These are phyloP conservation scores for Acrossocheilus wenchowensis DNA, from an alignment of 2,797 vertebrate species.

Conservation along the genomic window DNA sequence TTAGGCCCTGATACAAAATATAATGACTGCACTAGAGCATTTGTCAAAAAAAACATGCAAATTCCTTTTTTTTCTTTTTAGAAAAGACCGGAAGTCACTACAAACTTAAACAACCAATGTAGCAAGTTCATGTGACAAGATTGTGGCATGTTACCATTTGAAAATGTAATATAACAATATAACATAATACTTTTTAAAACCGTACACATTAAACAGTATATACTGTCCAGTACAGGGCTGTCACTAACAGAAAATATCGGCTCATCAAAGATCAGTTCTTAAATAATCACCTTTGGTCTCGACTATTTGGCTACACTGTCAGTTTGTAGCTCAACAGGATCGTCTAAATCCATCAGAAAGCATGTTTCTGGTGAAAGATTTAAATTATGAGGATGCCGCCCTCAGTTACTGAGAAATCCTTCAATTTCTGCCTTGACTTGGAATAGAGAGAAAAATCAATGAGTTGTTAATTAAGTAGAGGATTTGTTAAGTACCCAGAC, in stretches of 20 bases:
- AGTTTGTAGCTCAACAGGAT: not conserved
- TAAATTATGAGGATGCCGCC: not conserved
- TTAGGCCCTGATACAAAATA: not conserved
- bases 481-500: slow-evolving; percentile 56
- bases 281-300: not conserved
- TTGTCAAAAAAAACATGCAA: not conserved
- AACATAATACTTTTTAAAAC: not conserved
- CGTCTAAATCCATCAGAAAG: slow-evolving; percentile 4
- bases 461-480: slow-evolving; percentile 56
- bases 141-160: not conserved
- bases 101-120: not conserved
- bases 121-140: not conserved
- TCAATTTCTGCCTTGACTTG: slow-evolving; percentile 34
- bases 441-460: slow-evolving; percentile 49
- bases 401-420: slow-evolving; percentile 28
- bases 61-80: not conserved
- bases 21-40: not conserved
- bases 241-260: not conserved
- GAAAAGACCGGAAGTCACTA: not conserved
- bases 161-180: not conserved
- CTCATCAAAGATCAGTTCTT: not conserved
- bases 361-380: not conserved
- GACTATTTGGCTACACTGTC: not conserved
- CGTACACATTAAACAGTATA: not conserved
- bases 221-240: not conserved